Conservation (phyloP, 2,797 vertebrate genomes). For the Pseudomugil tenellus region DNA sequence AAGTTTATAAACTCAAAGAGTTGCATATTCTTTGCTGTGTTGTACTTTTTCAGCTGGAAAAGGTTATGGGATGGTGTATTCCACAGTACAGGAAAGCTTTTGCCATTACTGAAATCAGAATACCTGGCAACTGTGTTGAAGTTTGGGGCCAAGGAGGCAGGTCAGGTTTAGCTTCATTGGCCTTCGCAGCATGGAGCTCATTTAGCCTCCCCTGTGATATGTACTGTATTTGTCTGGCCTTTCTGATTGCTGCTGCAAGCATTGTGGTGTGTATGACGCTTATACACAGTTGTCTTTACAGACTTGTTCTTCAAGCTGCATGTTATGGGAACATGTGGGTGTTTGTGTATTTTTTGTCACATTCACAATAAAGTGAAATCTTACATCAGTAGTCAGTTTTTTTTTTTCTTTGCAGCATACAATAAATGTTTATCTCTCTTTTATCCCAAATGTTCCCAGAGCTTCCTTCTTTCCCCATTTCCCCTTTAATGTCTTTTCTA, state of each 20-base stretch:
- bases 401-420: slow-evolving; percentile 13
- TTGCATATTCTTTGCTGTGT: neutral
- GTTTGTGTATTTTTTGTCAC: slow-evolving; percentile 35
- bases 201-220: slow-evolving; percentile 60
- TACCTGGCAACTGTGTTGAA: slow-evolving; percentile 41
- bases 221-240: slow-evolving; percentile 72
- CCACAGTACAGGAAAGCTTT: slow-evolving; percentile 12
- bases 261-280: slow-evolving; percentile 59
- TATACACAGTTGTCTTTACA: slow-evolving; percentile 67
- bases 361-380: slow-evolving; percentile 21
- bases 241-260: slow-evolving; percentile 76
- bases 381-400: slow-evolving; percentile 3
- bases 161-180: slow-evolving; percentile 55
- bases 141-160: slow-evolving; percentile 42
- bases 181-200: slow-evolving; percentile 51
- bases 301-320: slow-evolving; percentile 48
- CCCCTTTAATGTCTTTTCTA: slow-evolving; percentile 30
- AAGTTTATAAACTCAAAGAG: neutral
- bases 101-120: slow-evolving; percentile 32
- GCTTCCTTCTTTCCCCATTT: slow-evolving; percentile 44
- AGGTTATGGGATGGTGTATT: neutral
- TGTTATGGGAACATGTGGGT: slow-evolving; percentile 39
- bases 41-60: slow-evolving; percentile 1
- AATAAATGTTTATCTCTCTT: neutral
- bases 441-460: neutral